Base-by-base conservation (phyloP, 1,140 invertebrate species). In the Zaprionus taronus region DNA sequence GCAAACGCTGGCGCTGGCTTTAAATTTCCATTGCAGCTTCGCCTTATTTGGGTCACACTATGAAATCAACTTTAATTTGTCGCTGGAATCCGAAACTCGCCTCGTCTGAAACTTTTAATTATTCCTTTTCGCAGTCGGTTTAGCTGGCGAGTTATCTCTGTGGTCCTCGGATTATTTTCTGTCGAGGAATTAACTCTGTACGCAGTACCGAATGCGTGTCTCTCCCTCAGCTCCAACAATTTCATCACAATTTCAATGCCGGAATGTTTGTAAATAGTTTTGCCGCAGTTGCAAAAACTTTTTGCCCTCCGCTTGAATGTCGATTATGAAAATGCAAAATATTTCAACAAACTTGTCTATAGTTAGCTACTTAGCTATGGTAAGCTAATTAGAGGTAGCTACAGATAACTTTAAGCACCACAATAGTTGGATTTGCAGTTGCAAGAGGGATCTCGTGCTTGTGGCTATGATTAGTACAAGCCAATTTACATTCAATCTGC, bases 1-100 rank as follows among this genome's bases (percentile, higher is more conserved):
- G 5, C 0, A 0, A 6, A n/a, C 5, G 15, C n/a, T n/a, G n/a
- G n/a, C 38, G 6, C 41, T 47, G 7, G n/a, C n/a, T n/a, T 47
- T 47, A 47, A 47, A 47, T 47, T 47, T 47, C 41, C 56, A 20
- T 9, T 9, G 20, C 11, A 12, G 28, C 31, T 58, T 47, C 15
- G 38, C 38, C 31, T 67, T 55, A 73, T 73, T 73, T 73, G 56
- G 64, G 47, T 60, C 44, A 60, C 4, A 60, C 38, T 2, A 15
- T 73, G 53, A 24, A 60, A 67, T 53, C 51, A 28, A 28, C 53
- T 56, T 56, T 56, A 56, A 28, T 56, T 47, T 56, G 22, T 56
- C 26, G 53, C 53, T 56, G 53, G 14, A 22, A 51, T 24, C 22
- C 20, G 20, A 24, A 51, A 51, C 47, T 51, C 47, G 47, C 47